Conservation (phyloP, 2,888 invertebrate species). For the Onchidella celtica region DNA sequence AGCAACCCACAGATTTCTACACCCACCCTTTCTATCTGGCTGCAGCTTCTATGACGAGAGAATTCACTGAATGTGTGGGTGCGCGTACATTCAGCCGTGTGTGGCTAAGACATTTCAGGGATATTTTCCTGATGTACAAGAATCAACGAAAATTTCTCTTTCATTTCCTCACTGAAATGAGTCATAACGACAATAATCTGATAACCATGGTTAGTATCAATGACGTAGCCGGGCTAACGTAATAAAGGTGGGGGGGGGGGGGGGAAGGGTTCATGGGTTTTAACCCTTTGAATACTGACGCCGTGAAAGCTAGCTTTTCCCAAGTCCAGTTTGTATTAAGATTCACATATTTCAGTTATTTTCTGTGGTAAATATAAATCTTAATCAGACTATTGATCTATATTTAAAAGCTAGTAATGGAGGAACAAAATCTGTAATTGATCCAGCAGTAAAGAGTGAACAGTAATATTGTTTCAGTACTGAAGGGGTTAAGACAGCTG, state of each 20-base stretch:
- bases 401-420: too few species aligned
- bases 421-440: too few species aligned
- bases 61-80: conserved; percentile 84
- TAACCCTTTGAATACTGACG: too few species aligned
- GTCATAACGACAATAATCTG: conserved; percentile 91
- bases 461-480: too few species aligned
- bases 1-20: conserved; percentile 93
- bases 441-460: too few species aligned
- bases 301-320: too few species aligned
- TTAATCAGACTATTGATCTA: too few species aligned
- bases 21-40: conserved; percentile 85
- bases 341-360: too few species aligned
- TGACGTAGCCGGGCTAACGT: not conserved
- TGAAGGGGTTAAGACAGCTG: too few species aligned
- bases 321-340: too few species aligned
- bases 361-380: too few species aligned
- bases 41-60: not conserved
- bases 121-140: conserved; percentile 84
- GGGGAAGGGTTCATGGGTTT: too few species aligned
- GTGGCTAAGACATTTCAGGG: conserved; percentile 78
- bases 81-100: conserved; percentile 85
- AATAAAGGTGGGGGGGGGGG: not conserved
- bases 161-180: conserved; percentile 93
- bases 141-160: conserved; percentile 89
- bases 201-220: conserved; percentile 82